phyloP scores from a whole-genome alignment of 1,140 invertebrate species.

The Druon quercuslanigerum region DNA sequence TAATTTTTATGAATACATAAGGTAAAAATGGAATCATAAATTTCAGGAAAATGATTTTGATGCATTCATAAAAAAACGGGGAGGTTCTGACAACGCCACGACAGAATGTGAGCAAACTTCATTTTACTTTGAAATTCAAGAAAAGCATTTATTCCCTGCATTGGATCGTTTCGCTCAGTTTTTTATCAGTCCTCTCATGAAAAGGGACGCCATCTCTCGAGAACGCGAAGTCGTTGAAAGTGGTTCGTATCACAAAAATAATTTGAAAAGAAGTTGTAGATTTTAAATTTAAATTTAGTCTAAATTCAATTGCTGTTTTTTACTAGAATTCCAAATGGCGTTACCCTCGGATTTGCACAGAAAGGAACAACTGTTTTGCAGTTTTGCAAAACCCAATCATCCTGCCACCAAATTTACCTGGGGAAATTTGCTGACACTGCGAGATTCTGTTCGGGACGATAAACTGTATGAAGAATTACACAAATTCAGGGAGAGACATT shows the following conservation, averaged over 20 bases:
- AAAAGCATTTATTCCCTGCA: conserved; percentile 83
- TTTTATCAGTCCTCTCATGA: conserved; percentile 92
- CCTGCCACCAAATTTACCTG: conserved; percentile 89
- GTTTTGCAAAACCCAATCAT: conserved; percentile 80
- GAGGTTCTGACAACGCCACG: conserved; percentile 88
- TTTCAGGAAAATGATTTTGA: conserved; percentile 88
- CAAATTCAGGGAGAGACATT: conserved; percentile 88
- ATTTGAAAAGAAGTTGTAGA: conserved; percentile 19
- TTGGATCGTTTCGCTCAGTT: conserved; percentile 94
- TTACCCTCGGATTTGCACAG: conserved; percentile 81
- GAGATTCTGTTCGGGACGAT: conserved; percentile 81
- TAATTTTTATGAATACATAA: too few relatives aligned
- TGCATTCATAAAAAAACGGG: conserved; percentile 86
- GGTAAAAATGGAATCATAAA: background rate
- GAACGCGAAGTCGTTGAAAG: conserved; percentile 96
- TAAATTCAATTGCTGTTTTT: conserved; percentile 35
- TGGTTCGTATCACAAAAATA: conserved; percentile 74
- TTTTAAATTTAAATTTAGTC: conserved; percentile 34
- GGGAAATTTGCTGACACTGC: conserved; percentile 89
- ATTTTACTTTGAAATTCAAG: conserved; percentile 92
- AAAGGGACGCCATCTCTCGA: conserved; percentile 88
- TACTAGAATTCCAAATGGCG: conserved; percentile 85
- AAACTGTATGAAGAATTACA: conserved; percentile 81
- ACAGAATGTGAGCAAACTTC: conserved; percentile 90
- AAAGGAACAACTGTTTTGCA: conserved; percentile 84